phyloP scores from a whole-genome alignment of 2,113 vertebrate species.

The Poecile atricapillus region DNA sequence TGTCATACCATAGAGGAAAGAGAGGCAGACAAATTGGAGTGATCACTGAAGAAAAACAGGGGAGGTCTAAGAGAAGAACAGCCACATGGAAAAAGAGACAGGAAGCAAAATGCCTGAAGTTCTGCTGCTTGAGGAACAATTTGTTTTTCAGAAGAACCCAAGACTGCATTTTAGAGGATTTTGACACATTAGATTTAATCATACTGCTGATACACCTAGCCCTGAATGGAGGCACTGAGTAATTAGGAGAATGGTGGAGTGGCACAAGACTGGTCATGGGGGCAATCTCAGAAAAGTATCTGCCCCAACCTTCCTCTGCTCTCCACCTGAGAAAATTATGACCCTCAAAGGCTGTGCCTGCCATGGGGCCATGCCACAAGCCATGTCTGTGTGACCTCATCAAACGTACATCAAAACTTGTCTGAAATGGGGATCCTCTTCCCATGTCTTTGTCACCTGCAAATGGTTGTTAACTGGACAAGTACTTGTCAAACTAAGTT shows the following conservation, averaged over 20 bases:
- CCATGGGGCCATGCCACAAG: neutral
- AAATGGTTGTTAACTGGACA: neutral
- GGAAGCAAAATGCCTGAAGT: neutral
- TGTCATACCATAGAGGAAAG: neutral
- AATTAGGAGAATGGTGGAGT: neutral
- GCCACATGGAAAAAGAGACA: neutral
- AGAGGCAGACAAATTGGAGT: neutral
- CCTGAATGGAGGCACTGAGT: neutral
- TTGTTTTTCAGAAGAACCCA: neutral
- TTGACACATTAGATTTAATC: neutral
- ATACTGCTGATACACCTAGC: neutral
- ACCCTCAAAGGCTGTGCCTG: fast-evolving
- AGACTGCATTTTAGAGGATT: neutral
- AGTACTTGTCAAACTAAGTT: neutral
- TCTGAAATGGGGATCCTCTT: neutral
- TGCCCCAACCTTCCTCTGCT: neutral
- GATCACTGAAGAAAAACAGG: neutral
- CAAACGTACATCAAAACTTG: neutral
- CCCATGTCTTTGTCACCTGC: neutral
- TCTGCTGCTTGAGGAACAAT: neutral
- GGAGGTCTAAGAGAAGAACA: neutral
- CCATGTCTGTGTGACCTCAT: fast-evolving
- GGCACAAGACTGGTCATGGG: neutral
- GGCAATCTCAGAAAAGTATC: neutral
- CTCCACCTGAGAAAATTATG: neutral